These are phyloP conservation scores for Eretmochelys imbricata DNA, from an alignment of 2,113 vertebrate genomes.

Conservation along the genomic window DNA sequence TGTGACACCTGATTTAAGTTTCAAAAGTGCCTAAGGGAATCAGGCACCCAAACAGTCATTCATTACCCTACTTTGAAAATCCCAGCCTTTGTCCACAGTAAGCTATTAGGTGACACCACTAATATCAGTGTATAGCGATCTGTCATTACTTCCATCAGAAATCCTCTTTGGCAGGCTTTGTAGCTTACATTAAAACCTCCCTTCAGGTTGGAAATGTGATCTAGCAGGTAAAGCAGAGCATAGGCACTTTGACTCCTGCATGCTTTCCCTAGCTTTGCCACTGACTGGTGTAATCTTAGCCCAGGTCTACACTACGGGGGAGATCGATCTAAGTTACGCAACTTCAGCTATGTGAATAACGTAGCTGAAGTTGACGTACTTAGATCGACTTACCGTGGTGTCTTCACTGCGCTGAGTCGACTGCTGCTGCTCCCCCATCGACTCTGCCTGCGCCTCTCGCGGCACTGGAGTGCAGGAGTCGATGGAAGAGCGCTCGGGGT, in stretches of 20 bases:
- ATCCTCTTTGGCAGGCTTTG: neutral
- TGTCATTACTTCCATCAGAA: neutral
- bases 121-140: neutral
- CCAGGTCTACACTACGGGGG: too few species aligned
- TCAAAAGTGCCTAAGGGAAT: neutral
- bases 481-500: too few species aligned
- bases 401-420: too few species aligned
- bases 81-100: neutral
- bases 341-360: too few species aligned
- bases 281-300: neutral
- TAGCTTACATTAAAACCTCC: neutral
- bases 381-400: too few species aligned
- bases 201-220: neutral
- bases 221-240: neutral
- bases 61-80: neutral
- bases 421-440: too few species aligned
- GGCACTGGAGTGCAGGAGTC: too few species aligned
- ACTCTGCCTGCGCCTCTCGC: too few species aligned
- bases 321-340: too few species aligned
- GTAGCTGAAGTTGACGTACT: too few species aligned
- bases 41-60: neutral
- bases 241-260: neutral
- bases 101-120: neutral
- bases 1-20: neutral
- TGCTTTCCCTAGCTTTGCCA: neutral